These are phyloP conservation scores for Tenthredo notha DNA, from an alignment of 2,888 invertebrate species.

Conservation along the genomic window DNA sequence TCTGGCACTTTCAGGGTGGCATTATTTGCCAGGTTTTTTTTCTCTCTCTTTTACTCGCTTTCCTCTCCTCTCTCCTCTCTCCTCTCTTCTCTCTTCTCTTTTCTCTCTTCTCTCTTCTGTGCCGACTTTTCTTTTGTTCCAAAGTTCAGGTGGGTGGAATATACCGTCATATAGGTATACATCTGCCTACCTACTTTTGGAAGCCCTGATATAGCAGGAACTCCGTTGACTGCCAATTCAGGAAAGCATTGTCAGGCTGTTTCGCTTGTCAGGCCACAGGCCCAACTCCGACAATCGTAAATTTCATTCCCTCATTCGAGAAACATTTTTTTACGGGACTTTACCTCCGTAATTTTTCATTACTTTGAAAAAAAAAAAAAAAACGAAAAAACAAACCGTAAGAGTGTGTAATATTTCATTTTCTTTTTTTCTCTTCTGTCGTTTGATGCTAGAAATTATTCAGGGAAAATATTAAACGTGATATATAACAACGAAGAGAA, in stretches of 20 bases:
- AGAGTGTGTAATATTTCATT: background rate
- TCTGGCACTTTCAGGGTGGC: slow-evolving; percentile 17
- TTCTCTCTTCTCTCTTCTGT: background rate
- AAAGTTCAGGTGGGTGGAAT: slow-evolving; percentile 3
- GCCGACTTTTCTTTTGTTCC: slow-evolving; percentile 21
- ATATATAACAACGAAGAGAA: too few species aligned
- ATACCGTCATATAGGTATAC: background rate
- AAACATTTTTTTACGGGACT: background rate
- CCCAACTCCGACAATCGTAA: background rate
- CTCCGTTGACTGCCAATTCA: background rate
- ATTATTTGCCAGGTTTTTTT: slow-evolving; percentile 28
- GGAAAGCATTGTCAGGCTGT: background rate
- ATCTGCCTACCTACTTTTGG: background rate
- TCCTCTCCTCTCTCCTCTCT: too few species aligned
- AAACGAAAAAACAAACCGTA: background rate
- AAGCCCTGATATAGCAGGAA: background rate
- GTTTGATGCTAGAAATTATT: too few species aligned
- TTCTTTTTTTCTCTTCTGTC: background rate
- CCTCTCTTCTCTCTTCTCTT: background rate
- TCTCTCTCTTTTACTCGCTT: background rate
- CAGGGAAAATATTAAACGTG: too few species aligned
- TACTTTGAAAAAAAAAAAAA: background rate
- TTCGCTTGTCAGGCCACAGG: background rate
- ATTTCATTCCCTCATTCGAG: background rate
- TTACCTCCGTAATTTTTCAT: background rate